Evolutionary conservation across 2,888 invertebrate species (phyloP), one percentile per base, ranked within the genome.

Genomic region (Matsumyia berberina): DNA sequence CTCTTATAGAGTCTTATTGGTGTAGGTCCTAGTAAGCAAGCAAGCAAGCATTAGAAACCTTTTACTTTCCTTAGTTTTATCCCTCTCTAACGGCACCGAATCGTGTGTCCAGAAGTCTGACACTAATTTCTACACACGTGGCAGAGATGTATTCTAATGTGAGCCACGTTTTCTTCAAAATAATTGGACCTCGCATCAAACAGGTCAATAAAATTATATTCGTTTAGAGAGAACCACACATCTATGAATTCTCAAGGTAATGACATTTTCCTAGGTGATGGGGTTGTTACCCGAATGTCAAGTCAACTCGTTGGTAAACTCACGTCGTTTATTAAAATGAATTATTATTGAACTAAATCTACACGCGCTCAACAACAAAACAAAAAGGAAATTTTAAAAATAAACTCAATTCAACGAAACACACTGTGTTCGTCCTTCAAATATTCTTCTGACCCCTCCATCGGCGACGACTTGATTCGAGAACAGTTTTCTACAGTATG

Each of bases 331-430:
- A 24, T 29, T 5, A 5, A 5, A 7, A n/a, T 49, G 24, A 49
- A 29, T 49, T 29, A 6, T n/a, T 11, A 24, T n/a, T 9, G 17
- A 12, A 6, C 8, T 49, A 29, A 29, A 29, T 49, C 1, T 29
- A 49, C 49, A 49, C 29, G 49, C 49, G 49, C 49, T 49, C 49
- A 29, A 49, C 49, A 49, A 49, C 49, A 24, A 49, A n/a, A 49
- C 11, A 49, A n/a, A n/a, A n/a, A n/a, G n/a, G n/a, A 7, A 24
- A 24, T 29, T 49, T 29, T 49, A 49, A 49, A 49, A 49, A 49
- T 49, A n/a, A 49, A 9, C n/a, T 49, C 8, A 49, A 24, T 49
- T 29, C 24, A 49, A 29, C 12, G 49, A 49, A 49, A 49, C 29
- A 49, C 29, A 49, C 49, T 5, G 1, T 9, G 6, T 29, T 29